Base-by-base conservation (phyloP, 2,113 vertebrate genomes). In the Pseudonaja textilis region DNA sequence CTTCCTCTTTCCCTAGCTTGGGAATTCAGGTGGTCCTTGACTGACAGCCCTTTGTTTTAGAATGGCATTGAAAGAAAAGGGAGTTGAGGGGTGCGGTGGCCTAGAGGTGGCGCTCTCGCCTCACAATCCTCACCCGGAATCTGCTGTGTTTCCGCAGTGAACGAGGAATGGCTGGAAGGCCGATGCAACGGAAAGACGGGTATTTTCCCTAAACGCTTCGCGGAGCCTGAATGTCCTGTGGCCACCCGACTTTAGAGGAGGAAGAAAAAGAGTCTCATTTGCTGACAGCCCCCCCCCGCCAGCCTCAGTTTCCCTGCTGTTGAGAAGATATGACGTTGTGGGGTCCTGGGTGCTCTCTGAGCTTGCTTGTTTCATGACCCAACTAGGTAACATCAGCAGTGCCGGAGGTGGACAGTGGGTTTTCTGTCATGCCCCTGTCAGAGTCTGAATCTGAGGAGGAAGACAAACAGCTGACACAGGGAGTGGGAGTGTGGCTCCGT, bases 101-200 rank as follows among this genome's bases (percentile, higher is more conserved):
- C 47, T 50, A 50, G 1, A 50, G 47, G 8, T 50, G 47, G 47
- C 8, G 8, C 47, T 50, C 47, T 50, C 47, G 1, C 47, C 47
- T 50, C 47, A 50, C 47, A 50, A 50, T 50, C 61, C 34, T 85
- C 52, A 91, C 8, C 22, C 3, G 10, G 47, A 5, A 20, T 23
- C 12, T 42, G 11, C 8, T 0, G 1, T 52, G 4, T 85, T 89
- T 85, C 42, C 64, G 52, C 94, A 98, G 98, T 99, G 85, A 98
- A 98, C 61, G 97, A 97, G 5, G 98, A 98, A 7, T 98, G 98
- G 98, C 95, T 98, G 94, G 98, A 99, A 91, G 98, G 98, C 54
- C 98, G 98, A 95, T 95, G 95, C 12, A 97, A 96, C 0, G 98
- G 98, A 92, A 94, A 69, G 0, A 91, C 98, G 0, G 98, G 98